Conservation (phyloP, 2,113 vertebrate genomes). For the Hippocampus comes region DNA sequence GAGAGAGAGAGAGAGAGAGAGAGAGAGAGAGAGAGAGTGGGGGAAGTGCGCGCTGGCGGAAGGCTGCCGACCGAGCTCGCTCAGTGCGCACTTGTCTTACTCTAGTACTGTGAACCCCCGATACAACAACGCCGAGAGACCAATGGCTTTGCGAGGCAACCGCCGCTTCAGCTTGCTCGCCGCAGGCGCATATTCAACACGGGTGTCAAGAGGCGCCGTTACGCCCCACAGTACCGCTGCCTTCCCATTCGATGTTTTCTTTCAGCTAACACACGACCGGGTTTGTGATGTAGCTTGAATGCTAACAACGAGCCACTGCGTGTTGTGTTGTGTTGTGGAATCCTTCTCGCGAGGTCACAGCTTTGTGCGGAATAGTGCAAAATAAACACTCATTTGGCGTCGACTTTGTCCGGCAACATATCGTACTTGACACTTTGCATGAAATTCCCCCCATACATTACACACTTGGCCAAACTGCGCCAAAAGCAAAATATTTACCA, state of each 20-base stretch:
- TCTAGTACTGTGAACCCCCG: neutral
- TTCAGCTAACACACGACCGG: neutral
- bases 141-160: conserved; percentile 34
- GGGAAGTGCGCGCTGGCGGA: conserved; percentile 72
- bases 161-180: conserved; percentile 12
- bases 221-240: neutral
- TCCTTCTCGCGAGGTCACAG: conserved; percentile 48
- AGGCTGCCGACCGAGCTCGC: conserved; percentile 55
- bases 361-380: conserved; percentile 41
- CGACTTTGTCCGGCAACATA: neutral
- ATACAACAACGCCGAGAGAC: conserved; percentile 31
- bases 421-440: conserved; percentile 42
- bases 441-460: neutral
- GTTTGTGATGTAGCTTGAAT: conserved; percentile 27
- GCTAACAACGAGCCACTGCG: conserved; percentile 38
- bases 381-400: neutral
- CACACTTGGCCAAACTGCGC: neutral
- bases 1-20: conserved; percentile 44
- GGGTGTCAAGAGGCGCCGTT: neutral
- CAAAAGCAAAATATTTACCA: neutral
- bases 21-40: conserved; percentile 59
- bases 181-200: neutral
- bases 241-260: neutral
- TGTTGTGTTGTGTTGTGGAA: conserved; percentile 46
- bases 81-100: neutral